These are phyloP conservation scores for Lepetodrilus schrolli DNA, from an alignment of 2,888 invertebrate genomes.

Conservation along the genomic window DNA sequence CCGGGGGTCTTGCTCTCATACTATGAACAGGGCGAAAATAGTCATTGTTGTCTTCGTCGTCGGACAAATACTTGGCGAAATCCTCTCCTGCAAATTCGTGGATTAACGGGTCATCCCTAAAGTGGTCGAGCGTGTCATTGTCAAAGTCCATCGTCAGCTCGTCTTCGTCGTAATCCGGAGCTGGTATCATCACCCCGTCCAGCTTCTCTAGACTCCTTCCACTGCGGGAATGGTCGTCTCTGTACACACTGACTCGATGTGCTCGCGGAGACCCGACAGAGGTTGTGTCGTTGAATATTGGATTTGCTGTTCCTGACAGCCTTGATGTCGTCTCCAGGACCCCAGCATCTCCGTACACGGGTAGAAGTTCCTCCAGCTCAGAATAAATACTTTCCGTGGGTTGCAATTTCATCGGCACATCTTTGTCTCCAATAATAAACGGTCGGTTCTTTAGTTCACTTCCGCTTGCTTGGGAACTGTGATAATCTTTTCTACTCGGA, in stretches of 20 bases:
- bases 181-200: slow-evolving; percentile 40
- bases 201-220: not conserved
- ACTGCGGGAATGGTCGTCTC: not conserved
- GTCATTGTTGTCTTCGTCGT: slow-evolving; percentile 37
- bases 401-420: slow-evolving; percentile 40
- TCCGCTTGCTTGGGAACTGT: not conserved
- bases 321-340: not conserved
- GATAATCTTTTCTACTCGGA: not conserved
- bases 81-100: slow-evolving; percentile 45
- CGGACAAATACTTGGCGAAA: slow-evolving; percentile 43
- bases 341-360: not conserved
- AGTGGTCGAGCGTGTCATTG: slow-evolving; percentile 32
- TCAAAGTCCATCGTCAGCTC: slow-evolving; percentile 43
- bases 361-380: slow-evolving; percentile 5
- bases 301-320: slow-evolving; percentile 28
- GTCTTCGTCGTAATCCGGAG: slow-evolving; percentile 49
- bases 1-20: not conserved
- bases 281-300: not conserved
- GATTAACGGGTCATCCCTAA: slow-evolving; percentile 9
- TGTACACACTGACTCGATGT: slow-evolving; percentile 2
- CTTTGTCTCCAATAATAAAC: slow-evolving; percentile 43
- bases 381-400: slow-evolving; percentile 23
- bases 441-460: slow-evolving; percentile 22
- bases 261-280: slow-evolving; percentile 4
- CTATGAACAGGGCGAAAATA: not conserved